These are phyloP conservation scores for Helostoma temminkii DNA, from an alignment of 2,797 vertebrate species.

Conservation along the genomic window DNA sequence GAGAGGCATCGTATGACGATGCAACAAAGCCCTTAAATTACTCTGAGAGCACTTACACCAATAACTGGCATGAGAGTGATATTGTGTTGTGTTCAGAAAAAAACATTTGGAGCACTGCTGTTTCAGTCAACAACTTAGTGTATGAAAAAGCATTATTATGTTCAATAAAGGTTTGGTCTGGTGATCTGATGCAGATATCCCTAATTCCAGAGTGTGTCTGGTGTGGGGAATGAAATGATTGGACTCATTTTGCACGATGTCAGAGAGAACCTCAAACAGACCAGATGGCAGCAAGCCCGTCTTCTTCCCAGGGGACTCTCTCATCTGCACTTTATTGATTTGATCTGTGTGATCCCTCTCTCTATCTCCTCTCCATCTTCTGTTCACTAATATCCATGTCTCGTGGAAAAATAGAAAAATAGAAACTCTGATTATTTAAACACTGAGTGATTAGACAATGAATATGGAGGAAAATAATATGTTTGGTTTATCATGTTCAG, in stretches of 20 bases:
- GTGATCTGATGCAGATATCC: slow-evolving; percentile 11
- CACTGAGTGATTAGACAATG: background rate
- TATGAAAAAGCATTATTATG: slow-evolving; percentile 17
- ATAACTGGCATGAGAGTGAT: slow-evolving; percentile 57
- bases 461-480: background rate
- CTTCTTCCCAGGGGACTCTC: slow-evolving; percentile 46
- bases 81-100: slow-evolving; percentile 58
- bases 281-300: slow-evolving; percentile 65
- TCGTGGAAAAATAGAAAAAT: background rate
- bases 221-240: slow-evolving; percentile 11
- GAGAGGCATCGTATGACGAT: slow-evolving; percentile 64
- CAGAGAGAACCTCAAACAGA: slow-evolving; percentile 7
- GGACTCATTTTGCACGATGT: slow-evolving; percentile 2
- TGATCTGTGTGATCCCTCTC: slow-evolving; percentile 27
- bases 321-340: slow-evolving; percentile 76
- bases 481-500: background rate
- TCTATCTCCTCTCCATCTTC: slow-evolving; percentile 12
- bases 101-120: slow-evolving; percentile 35
- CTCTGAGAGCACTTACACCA: slow-evolving; percentile 73
- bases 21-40: slow-evolving; percentile 70
- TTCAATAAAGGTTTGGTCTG: background rate
- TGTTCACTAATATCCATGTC: slow-evolving; percentile 21
- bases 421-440: background rate
- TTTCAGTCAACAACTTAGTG: background rate
- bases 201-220: background rate